Conservation (phyloP, 2,888 invertebrate genomes). For the Tinea trinotella region DNA sequence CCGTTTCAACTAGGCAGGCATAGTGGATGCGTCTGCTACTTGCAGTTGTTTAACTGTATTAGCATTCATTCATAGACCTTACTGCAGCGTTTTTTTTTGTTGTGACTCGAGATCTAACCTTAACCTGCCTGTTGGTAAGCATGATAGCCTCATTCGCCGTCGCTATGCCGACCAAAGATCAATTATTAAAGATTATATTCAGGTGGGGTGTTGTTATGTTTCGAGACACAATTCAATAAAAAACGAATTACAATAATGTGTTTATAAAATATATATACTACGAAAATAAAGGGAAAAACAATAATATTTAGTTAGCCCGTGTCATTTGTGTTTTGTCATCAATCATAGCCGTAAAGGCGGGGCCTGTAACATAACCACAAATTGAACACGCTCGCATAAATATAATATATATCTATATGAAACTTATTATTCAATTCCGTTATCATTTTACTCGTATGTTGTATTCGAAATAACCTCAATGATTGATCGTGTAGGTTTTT, state of each 20-base stretch:
- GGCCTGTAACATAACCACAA: slow-evolving; percentile 9
- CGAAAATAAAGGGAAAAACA: slow-evolving; percentile 1
- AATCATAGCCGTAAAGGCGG: neutral
- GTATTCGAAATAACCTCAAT: neutral
- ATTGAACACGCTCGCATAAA: slow-evolving; percentile 4
- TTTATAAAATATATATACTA: neutral
- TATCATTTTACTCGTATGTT: neutral
- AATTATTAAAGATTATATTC: too few relatives aligned
- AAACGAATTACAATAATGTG: neutral
- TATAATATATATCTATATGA: neutral
- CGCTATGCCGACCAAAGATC: too few relatives aligned
- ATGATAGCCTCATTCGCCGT: too few relatives aligned
- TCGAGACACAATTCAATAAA: neutral
- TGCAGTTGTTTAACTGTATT: too few relatives aligned
- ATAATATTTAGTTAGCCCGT: slow-evolving; percentile 2
- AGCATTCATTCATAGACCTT: too few relatives aligned
- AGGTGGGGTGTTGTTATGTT: too few relatives aligned
- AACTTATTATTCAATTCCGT: slow-evolving; percentile 12
- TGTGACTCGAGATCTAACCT: too few relatives aligned
- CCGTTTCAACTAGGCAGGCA: too few relatives aligned
- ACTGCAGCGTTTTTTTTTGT: neutral
- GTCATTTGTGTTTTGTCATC: neutral
- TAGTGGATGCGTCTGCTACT: too few relatives aligned
- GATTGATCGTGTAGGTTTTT: neutral
- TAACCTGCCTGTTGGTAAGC: too few relatives aligned